Evolutionary conservation across 2,113 vertebrate species (phyloP), one percentile per base, ranked within the genome.

Genomic region (Cacatua alba): DNA sequence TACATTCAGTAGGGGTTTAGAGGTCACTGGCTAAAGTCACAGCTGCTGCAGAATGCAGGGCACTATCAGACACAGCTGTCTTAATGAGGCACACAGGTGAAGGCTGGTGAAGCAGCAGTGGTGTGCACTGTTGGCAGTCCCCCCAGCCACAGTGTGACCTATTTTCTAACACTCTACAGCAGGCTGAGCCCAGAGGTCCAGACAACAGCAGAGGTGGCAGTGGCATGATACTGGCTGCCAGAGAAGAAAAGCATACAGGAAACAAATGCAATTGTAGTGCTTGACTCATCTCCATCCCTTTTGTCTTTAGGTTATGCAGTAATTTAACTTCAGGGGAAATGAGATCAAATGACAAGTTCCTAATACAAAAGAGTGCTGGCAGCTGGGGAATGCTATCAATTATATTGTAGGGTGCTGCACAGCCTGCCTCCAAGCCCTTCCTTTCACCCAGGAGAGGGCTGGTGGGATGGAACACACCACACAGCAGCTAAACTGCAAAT

Each of bases 1-100:
- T 92, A 92, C 80, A 67, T 85, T 67, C 90, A 83, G 69, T 18
- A 77, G 69, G 25, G 72, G 60, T 93, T 90, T 86, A 78, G 88
- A 96, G 95, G 92, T 83, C 90, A 57, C 37, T 37, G 69, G 55
- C 55, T 75, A 28, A 81, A 77, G 41, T 57, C 6, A 55, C 0
- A 2, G 82, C 88, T 81, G 79, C 35, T 3, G 52, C 70, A 90
- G 70, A 48, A 76, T 0, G 12, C 70, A 55, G 71, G 57, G 52
- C n/a, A 3, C 48, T 39, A 21, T 10, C 33, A 48, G 72, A 39
- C 25, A 49, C 10, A 6, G 23, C 37, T 51, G 52, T 5, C 39
- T 51, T 19, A 80, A 76, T 7, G 10, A 52, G 31, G 75, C 17
- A 74, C 25, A 67, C 55, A 35, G 53, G 69, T 25, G 63, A 79